Base-by-base conservation (phyloP, 2,797 vertebrate genomes). In the Hydrocynus forskahlii region DNA sequence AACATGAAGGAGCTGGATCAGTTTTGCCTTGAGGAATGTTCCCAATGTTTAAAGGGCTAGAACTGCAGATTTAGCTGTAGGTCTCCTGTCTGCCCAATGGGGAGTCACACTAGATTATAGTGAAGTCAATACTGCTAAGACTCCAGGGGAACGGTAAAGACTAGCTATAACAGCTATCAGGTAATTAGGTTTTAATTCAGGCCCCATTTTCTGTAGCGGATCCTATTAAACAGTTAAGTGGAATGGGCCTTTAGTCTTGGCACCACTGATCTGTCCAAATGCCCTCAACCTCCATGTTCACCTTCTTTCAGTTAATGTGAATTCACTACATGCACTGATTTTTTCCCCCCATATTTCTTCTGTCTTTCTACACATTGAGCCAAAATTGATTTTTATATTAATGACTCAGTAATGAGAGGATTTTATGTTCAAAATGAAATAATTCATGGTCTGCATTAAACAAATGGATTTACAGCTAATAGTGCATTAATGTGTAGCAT, bases 161-260 rank as follows among this genome's bases (percentile, higher is more conserved):
- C 64, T 67, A 38, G 35, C 76, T 68, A 77, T 55, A 48, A 79
- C 43, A 60, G 63, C 76, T 79, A 62, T 76, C 43, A 70, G 73
- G 77, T 71, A 76, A 80, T 83, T 76, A 76, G 55, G 52, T 76
- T 83, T 83, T 57, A 75, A 80, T 76, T 83, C 66, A 71, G 68
- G 66, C 75, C 57, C 76, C 50, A 83, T 83, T 76, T 83, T 83
- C 16, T 45, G 76, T 73, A 83, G 71, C 57, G 68, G 64, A 79
- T 83, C 71, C 81, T 79, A 79, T 83, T 83, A 83, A 71, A 75
- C 63, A 64, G 66, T 79, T 55, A 70, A 8, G 59, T n/a, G 73
- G 57, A 25, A 76, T 52, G 64, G 60, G 52, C 50, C 78, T 83
- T 76, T 76, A 67, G 59, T 38, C 13, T 12, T 63, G 70, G 79